phyloP scores from a whole-genome alignment of 2,888 invertebrate genomes.

The Pomacea canaliculata region DNA sequence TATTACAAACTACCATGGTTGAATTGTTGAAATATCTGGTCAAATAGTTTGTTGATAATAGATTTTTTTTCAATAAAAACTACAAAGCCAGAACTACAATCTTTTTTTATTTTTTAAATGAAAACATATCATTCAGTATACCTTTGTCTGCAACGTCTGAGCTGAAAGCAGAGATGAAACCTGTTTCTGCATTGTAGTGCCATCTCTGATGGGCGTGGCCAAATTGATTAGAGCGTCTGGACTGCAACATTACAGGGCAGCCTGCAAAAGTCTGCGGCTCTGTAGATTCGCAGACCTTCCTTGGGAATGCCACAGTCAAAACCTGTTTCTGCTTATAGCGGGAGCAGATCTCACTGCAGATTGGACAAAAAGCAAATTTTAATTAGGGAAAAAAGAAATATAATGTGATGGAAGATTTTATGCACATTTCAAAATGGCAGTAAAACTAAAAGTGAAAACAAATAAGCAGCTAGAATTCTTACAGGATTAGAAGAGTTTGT shows the following conservation, averaged over 20 bases:
- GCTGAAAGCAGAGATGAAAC: conserved; percentile 64
- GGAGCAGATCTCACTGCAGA: conserved; percentile 62
- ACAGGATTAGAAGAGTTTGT: too few relatives aligned
- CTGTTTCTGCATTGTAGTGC: conserved; percentile 63
- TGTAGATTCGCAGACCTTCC: conserved; percentile 46
- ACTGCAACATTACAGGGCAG: conserved; percentile 63
- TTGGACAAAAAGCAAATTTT: not conserved
- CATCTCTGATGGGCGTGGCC: conserved; percentile 69
- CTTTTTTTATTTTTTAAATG: too few relatives aligned
- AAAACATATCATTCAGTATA: conserved; percentile 18
- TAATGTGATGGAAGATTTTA: not conserved
- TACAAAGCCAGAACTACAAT: too few relatives aligned
- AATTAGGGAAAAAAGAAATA: not conserved
- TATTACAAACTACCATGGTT: not conserved
- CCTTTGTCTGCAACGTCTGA: conserved; percentile 66
- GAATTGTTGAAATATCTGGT: too few relatives aligned
- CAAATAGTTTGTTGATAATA: too few relatives aligned
- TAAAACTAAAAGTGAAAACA: too few relatives aligned
- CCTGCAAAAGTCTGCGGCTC: conserved; percentile 55
- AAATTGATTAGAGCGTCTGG: conserved; percentile 55
- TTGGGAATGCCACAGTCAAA: conserved; percentile 65
- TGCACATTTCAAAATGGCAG: not conserved
- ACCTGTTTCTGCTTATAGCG: conserved; percentile 60
- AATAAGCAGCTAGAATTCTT: too few relatives aligned
- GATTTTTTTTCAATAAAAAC: too few relatives aligned